Evolutionary conservation across 2,113 vertebrate species (phyloP).

Genomic region (Delphinus delphis): DNA sequence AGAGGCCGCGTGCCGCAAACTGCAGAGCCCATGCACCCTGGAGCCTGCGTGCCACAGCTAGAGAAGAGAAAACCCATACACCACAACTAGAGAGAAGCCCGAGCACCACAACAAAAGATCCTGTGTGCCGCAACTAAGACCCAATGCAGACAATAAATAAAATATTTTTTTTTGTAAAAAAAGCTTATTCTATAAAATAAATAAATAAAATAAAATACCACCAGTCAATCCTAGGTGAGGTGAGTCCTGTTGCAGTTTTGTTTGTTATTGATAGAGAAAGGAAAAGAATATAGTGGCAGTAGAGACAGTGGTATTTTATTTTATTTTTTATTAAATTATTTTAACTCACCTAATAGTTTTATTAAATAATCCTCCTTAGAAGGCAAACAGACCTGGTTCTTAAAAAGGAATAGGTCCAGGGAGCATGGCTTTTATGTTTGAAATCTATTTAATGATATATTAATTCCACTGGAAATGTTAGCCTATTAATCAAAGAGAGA

Average conservation of each 20-base stretch:
- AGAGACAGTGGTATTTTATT: background rate
- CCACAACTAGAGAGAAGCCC: too few species aligned
- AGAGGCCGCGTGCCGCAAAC: too few species aligned
- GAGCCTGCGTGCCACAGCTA: too few species aligned
- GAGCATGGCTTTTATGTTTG: background rate
- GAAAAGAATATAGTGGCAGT: background rate
- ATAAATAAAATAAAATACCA: background rate
- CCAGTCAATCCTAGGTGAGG: background rate
- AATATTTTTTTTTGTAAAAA: too few species aligned
- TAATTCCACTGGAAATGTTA: conserved; percentile 11
- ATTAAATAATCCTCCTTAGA: conserved; percentile 18
- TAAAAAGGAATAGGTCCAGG: background rate
- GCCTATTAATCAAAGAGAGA: conserved; percentile 41
- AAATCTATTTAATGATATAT: conserved; percentile 30
- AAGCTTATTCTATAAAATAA: too few species aligned
- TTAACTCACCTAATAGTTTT: conserved; percentile 12
- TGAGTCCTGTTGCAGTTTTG: background rate
- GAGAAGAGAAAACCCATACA: too few species aligned
- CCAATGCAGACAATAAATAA: too few species aligned
- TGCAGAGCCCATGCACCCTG: too few species aligned
- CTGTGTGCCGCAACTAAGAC: too few species aligned
- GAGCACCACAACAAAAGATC: too few species aligned
- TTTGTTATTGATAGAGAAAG: background rate
- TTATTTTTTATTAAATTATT: conserved; percentile 9
- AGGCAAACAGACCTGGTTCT: background rate